Evolutionary conservation across 2,888 invertebrate genomes (phyloP), one percentile per base, ranked within the genome.

Genomic region (Ectemnius lituratus): DNA sequence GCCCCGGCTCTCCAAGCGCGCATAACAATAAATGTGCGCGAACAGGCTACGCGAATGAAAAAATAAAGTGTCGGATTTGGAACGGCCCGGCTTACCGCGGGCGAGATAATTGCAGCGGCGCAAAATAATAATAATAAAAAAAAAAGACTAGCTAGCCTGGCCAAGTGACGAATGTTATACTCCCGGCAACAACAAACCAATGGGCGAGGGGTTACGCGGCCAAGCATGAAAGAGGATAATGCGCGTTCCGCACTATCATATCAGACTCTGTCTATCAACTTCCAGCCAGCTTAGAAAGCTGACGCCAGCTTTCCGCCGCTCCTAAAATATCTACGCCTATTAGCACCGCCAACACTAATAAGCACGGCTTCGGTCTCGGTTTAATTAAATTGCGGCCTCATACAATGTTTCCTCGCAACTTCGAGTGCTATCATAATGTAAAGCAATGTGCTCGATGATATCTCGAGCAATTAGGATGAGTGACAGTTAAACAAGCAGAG

Each of bases 41-140:
- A 68, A 47, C 18, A n/a, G 8, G 18, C 18, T 52, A 46, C 62
- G 28, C 23, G 14, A 20, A 23, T 27, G 52, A 62, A 64, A 65
- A 57, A 47, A 20, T 20, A 46, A 59, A 27, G 58, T n/a, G 46
- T 49, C 46, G 27, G 65, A 62, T 69, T 46, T 72, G 73, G 62
- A 69, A 78, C 74, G 74, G 70, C 73, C 56, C 74, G 76, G 73
- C 73, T 62, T 62, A 73, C 67, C 74, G 79, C 67, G 73, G 58
- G 71, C 37, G 73, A 74, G 82, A 82, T 82, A 82, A 82, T 78
- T 74, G 67, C 65, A 61, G 71, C 66, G 59, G 72, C 70, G 37
- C 5, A 8, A 37, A 37, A 37, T 74, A 70, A 73, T 76, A 80
- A 82, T n/a, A 81, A 82, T 1, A 20, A 20, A 20, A 2, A 20